phyloP scores from a whole-genome alignment of 1,140 invertebrate genomes.

The Drosophila novamexicana region DNA sequence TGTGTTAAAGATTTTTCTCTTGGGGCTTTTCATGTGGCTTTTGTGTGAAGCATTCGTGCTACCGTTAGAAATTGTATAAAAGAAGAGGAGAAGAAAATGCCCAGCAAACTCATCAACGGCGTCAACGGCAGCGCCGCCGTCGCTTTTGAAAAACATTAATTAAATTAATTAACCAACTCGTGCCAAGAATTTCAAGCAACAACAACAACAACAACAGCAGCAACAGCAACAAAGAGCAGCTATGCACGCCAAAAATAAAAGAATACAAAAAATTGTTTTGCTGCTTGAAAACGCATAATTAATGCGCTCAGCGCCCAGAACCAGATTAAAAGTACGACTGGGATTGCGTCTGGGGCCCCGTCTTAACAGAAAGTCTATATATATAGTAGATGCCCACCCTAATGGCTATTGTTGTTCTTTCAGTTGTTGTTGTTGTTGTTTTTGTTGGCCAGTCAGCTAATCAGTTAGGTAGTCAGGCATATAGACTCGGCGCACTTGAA shows the following conservation, averaged over 20 bases:
- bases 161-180: constrained; percentile 82
- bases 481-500: constrained; percentile 9
- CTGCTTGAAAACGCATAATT: constrained; percentile 80
- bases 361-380: constrained; percentile 8
- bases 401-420: constrained; percentile 8
- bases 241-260: constrained; percentile 45
- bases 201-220: constrained; percentile 23
- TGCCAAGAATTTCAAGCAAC: constrained; percentile 67
- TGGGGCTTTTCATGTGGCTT: constrained; percentile 27
- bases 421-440: background rate
- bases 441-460: constrained; percentile 27
- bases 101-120: constrained; percentile 41
- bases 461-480: constrained; percentile 31
- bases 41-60: constrained; percentile 55
- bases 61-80: constrained; percentile 66
- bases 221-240: constrained; percentile 16
- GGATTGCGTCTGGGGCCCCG: constrained; percentile 32
- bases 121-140: constrained; percentile 52
- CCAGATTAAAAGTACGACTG: constrained; percentile 71
- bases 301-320: constrained; percentile 81
- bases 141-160: constrained; percentile 80
- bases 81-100: constrained; percentile 20
- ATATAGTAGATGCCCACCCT: constrained; percentile 2
- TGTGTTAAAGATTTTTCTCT: constrained; percentile 34
- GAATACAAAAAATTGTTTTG: constrained; percentile 34